phyloP scores from a whole-genome alignment of 1,140 invertebrate species.

The Aphidius ervi region DNA sequence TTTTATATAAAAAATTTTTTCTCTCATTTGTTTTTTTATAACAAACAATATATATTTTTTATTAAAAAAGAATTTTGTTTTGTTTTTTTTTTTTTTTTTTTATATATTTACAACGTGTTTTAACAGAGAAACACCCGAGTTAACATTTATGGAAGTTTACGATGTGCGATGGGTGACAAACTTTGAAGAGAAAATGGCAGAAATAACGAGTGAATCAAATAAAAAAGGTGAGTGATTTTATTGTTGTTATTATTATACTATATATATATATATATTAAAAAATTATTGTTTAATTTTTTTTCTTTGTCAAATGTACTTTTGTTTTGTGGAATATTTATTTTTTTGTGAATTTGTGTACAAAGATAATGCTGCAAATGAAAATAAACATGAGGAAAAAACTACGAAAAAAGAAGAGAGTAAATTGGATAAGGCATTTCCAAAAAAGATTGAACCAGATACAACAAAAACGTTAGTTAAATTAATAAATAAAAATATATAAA shows the following conservation, averaged over 20 bases:
- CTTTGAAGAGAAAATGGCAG: slow-evolving; percentile 51
- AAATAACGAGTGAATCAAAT: slow-evolving; percentile 31
- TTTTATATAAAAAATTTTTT: not conserved
- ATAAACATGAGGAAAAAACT: slow-evolving; percentile 25
- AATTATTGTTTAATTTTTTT: slow-evolving; percentile 14
- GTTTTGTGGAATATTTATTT: not conserved
- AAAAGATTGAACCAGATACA: slow-evolving; percentile 39
- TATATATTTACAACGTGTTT: slow-evolving; percentile 43
- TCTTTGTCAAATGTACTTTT: slow-evolving; percentile 28
- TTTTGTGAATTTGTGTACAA: slow-evolving; percentile 11
- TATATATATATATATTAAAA: not conserved
- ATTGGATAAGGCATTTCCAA: slow-evolving; percentile 30
- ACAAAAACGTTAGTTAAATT: slow-evolving; percentile 48
- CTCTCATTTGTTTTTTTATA: not conserved
- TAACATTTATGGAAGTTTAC: slow-evolving; percentile 54
- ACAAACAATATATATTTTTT: not conserved
- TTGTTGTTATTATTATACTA: slow-evolving; percentile 15
- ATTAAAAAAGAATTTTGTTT: not conserved
- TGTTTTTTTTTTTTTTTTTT: slow-evolving; percentile 18
- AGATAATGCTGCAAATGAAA: slow-evolving; percentile 30
- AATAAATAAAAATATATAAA: slow-evolving; percentile 13
- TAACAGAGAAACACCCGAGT: slow-evolving; percentile 49
- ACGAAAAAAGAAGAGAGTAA: slow-evolving; percentile 30
- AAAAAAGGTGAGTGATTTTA: slow-evolving; percentile 48
- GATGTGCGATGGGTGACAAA: slow-evolving; percentile 52